phyloP scores from a whole-genome alignment of 2,113 vertebrate genomes.

The Lagopus muta region DNA sequence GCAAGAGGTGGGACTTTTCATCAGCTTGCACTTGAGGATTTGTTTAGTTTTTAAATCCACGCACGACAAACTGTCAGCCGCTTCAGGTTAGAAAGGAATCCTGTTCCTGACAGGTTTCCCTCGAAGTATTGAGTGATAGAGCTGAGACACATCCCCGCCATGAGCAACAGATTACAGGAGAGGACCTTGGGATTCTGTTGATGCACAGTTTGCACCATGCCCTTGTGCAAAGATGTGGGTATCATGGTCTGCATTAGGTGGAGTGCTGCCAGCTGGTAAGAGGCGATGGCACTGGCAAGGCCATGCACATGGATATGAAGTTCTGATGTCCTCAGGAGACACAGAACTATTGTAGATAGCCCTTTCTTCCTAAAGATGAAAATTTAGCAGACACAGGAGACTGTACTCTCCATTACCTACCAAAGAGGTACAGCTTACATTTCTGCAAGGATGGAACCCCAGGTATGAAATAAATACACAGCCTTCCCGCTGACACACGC shows the following conservation, averaged over 20 bases:
- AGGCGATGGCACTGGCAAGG: background rate
- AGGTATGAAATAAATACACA: background rate
- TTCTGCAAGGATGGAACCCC: background rate
- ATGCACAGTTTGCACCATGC: accelerated
- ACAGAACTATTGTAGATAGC: accelerated
- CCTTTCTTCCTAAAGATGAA: background rate
- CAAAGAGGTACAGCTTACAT: background rate
- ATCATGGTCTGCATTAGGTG: background rate
- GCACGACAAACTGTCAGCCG: background rate
- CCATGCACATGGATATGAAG: background rate
- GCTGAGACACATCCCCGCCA: background rate
- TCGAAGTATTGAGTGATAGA: background rate
- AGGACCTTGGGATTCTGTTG: background rate
- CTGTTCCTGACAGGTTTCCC: background rate
- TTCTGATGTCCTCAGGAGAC: background rate
- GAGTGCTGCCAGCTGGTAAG: background rate
- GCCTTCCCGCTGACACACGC: background rate
- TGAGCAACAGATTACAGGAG: background rate
- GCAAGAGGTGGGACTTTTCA: background rate
- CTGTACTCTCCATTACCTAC: background rate
- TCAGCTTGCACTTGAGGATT: background rate
- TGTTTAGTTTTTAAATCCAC: background rate
- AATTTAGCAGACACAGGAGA: background rate
- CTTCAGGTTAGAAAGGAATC: background rate
- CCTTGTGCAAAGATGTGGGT: background rate